Evolutionary conservation across 2,888 invertebrate genomes (phyloP).

Genomic region (Athetis lepigone): DNA sequence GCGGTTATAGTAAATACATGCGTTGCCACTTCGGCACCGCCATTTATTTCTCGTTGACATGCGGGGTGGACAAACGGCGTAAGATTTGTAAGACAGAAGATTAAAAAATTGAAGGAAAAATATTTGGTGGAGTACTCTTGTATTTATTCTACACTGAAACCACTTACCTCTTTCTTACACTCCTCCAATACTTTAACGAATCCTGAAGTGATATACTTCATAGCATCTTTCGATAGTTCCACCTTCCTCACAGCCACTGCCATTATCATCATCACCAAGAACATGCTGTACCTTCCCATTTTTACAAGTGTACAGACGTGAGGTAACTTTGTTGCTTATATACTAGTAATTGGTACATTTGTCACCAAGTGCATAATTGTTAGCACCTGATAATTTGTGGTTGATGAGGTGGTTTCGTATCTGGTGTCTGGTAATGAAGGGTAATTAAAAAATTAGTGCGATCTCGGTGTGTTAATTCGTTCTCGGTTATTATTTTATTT

Average conservation of each 20-base stretch:
- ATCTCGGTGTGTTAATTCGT: conserved; percentile 11
- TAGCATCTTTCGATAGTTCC: conserved; percentile 70
- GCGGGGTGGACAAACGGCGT: too few relatives aligned
- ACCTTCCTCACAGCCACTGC: conserved; percentile 49
- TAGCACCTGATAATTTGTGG: conserved; percentile 6
- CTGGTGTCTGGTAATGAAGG: conserved; percentile 26
- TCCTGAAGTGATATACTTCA: conserved; percentile 74
- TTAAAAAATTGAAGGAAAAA: not conserved
- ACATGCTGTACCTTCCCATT: conserved; percentile 42
- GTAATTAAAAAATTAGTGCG: conserved; percentile 37
- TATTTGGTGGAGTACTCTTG: not conserved
- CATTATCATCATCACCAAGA: conserved; percentile 55
- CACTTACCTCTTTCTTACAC: conserved; percentile 77
- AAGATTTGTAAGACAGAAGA: not conserved
- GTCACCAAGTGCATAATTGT: conserved; percentile 38
- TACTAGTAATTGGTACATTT: conserved; percentile 29
- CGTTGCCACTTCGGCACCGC: too few relatives aligned
- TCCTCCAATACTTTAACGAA: conserved; percentile 78
- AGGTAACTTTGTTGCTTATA: conserved; percentile 39
- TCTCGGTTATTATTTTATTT: conserved; percentile 15
- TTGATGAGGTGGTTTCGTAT: conserved; percentile 8
- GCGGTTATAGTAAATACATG: too few relatives aligned
- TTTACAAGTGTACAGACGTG: not conserved
- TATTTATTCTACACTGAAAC: too few relatives aligned
- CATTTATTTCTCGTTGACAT: too few relatives aligned